Evolutionary conservation across 2,113 vertebrate species (phyloP).

Genomic region (Propithecus coquereli): DNA sequence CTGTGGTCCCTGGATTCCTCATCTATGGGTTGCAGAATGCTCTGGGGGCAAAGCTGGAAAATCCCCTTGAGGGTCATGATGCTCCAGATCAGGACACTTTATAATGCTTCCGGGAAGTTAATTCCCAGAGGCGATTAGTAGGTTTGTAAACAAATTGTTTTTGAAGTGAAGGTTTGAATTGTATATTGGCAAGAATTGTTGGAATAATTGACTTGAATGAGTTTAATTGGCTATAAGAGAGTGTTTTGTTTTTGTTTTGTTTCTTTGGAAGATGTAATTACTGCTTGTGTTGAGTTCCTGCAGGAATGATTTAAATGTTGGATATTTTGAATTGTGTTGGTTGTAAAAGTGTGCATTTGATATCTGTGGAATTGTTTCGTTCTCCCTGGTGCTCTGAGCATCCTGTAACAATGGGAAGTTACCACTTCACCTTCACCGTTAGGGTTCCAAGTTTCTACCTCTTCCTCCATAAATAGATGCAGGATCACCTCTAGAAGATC

Average conservation of each 20-base stretch:
- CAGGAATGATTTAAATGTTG: slow-evolving; percentile 38
- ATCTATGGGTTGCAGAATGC: neutral
- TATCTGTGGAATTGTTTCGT: neutral
- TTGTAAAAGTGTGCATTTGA: neutral
- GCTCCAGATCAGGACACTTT: neutral
- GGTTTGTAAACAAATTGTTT: slow-evolving; percentile 43
- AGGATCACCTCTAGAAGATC: neutral
- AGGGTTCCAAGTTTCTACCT: neutral
- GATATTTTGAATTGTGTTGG: neutral
- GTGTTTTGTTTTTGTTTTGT: slow-evolving; percentile 50
- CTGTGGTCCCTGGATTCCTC: neutral
- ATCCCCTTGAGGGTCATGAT: neutral
- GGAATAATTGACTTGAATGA: slow-evolving; percentile 57
- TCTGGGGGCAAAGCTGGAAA: neutral
- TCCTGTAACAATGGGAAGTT: neutral
- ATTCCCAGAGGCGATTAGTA: neutral
- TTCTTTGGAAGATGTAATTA: slow-evolving; percentile 55
- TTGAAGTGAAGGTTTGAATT: slow-evolving; percentile 45
- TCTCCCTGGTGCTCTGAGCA: neutral
- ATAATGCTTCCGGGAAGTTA: neutral
- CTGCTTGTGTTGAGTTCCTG: slow-evolving; percentile 34
- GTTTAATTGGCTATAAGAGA: slow-evolving; percentile 55
- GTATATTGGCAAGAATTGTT: slow-evolving; percentile 16
- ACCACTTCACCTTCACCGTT: neutral
- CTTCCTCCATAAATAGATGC: neutral